These are phyloP conservation scores for Andrena fulva DNA, from an alignment of 2,888 invertebrate genomes.

Conservation along the genomic window DNA sequence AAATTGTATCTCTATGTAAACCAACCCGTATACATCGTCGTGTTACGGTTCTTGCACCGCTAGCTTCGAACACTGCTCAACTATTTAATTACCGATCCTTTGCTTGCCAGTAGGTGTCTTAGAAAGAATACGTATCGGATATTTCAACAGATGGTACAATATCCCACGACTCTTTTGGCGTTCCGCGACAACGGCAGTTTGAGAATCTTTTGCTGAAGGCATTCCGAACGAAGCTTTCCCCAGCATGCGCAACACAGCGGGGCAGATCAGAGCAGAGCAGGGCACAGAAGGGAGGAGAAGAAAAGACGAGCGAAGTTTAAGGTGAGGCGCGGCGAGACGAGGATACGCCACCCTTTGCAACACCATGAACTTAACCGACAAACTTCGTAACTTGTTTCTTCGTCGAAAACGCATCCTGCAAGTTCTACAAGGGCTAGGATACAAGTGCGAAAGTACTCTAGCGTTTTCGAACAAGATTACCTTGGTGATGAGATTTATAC, in stretches of 20 bases:
- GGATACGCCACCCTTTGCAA: slow-evolving; percentile 1
- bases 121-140: neutral
- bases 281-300: neutral
- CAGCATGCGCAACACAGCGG: neutral
- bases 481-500: slow-evolving; percentile 52
- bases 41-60: neutral
- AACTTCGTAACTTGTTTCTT: slow-evolving; percentile 59
- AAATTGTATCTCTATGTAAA: neutral
- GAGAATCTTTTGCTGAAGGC: neutral
- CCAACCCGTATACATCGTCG: neutral
- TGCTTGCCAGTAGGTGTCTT: neutral
- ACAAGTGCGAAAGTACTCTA: slow-evolving; percentile 32
- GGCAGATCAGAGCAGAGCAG: neutral
- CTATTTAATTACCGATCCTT: neutral
- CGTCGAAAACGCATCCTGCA: slow-evolving; percentile 44
- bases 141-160: neutral
- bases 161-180: too few species aligned
- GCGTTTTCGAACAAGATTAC: slow-evolving; percentile 51
- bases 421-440: slow-evolving; percentile 30
- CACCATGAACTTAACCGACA: slow-evolving; percentile 44
- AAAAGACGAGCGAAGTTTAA: neutral
- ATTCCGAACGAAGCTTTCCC: neutral
- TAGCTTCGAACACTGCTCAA: too few species aligned
- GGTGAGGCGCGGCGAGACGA: slow-evolving; percentile 19
- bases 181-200: neutral